Evolutionary conservation across 2,113 vertebrate genomes (phyloP).

Genomic region (Pygoscelis antarcticus): DNA sequence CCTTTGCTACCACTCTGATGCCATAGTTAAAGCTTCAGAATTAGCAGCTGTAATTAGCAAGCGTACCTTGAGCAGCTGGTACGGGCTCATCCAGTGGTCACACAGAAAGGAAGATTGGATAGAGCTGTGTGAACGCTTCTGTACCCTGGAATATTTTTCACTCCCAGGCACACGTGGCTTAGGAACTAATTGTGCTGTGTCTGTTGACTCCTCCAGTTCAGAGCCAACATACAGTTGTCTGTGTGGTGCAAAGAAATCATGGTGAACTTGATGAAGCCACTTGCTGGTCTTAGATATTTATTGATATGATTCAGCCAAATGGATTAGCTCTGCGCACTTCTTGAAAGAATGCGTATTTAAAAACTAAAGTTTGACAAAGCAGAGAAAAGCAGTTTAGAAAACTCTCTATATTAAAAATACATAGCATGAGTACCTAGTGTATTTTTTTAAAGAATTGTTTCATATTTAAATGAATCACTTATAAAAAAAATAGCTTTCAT

Average conservation of each 20-base stretch:
- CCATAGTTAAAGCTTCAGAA: background rate
- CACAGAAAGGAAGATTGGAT: background rate
- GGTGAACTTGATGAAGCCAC: background rate
- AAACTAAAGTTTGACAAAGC: background rate
- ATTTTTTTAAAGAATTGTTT: background rate
- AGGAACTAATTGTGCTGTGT: background rate
- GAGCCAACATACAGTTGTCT: background rate
- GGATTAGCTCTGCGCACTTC: background rate
- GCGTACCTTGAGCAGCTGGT: background rate
- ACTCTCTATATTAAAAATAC: background rate
- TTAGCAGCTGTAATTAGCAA: background rate
- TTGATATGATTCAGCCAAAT: background rate
- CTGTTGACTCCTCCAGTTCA: background rate
- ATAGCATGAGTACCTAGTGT: background rate
- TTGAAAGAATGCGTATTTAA: background rate
- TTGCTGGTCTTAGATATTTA: background rate
- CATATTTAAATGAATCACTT: background rate
- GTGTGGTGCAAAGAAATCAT: background rate
- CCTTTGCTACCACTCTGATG: background rate
- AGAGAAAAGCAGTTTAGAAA: background rate
- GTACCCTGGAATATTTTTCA: background rate
- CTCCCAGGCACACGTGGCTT: background rate
- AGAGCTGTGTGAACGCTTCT: background rate
- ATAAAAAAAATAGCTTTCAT: background rate
- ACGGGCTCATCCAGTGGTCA: fast-evolving